Evolutionary conservation across 1,140 invertebrate species (phyloP).

Genomic region (Drosophila ercepeae): DNA sequence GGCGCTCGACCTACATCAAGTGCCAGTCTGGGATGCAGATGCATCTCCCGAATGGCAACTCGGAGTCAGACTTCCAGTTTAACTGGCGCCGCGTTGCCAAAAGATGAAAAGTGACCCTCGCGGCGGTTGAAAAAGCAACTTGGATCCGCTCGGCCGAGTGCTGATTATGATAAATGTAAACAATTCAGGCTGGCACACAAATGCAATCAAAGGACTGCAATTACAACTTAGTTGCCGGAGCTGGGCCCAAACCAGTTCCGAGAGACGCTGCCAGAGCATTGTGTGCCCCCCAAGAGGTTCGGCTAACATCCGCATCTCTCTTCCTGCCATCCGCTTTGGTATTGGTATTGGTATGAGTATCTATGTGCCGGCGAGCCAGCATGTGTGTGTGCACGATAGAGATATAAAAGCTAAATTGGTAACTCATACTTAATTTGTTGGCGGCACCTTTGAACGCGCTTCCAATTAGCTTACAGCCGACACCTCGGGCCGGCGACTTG

Average conservation of each 20-base stretch:
- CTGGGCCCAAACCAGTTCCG: constrained; percentile 58
- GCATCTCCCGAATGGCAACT: constrained; percentile 11
- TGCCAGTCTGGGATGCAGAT: constrained; percentile 31
- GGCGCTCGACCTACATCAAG: constrained; percentile 37
- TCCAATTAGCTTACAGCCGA: constrained; percentile 84
- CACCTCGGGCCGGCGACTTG: constrained; percentile 66
- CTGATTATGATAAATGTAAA: constrained; percentile 81
- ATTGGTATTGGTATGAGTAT: constrained; percentile 7
- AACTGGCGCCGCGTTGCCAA: constrained; percentile 71
- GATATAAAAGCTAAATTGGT: constrained; percentile 84
- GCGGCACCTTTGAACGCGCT: constrained; percentile 83
- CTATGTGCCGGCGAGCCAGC: constrained; percentile 32
- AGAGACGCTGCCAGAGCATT: constrained; percentile 8
- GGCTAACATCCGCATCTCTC: constrained; percentile 44
- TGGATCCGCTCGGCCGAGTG: constrained; percentile 16
- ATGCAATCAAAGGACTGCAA: constrained; percentile 80
- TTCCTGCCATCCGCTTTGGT: constrained; percentile 19
- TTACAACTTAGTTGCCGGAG: constrained; percentile 57
- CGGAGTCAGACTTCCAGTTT: constrained; percentile 36
- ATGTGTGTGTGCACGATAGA: constrained; percentile 73
- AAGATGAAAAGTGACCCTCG: constrained; percentile 61
- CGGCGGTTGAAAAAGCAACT: constrained; percentile 59
- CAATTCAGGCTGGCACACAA: constrained; percentile 76
- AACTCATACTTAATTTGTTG: constrained; percentile 84
- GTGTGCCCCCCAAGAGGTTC: constrained; percentile 51